These are phyloP conservation scores for Drosophila subobscura DNA, from an alignment of 1,140 invertebrate genomes.

Conservation along the genomic window DNA sequence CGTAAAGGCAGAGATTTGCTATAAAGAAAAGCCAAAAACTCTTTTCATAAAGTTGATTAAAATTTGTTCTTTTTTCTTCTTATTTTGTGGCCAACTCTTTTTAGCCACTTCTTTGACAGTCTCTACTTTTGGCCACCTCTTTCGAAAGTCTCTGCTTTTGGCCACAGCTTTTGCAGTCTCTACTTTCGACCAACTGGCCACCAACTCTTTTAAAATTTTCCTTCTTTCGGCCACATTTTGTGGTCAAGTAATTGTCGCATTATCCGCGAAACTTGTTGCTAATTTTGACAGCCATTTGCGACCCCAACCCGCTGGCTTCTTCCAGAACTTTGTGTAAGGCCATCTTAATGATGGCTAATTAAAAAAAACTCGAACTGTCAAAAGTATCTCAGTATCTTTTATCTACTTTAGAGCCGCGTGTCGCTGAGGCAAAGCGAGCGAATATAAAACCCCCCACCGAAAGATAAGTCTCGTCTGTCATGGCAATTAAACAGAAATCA, in stretches of 20 bases:
- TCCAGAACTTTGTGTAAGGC: slow-evolving; percentile 31
- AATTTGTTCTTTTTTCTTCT: slow-evolving; percentile 13
- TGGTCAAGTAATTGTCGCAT: slow-evolving; percentile 53
- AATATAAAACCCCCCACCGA: slow-evolving; percentile 25
- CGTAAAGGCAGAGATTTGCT: slow-evolving; percentile 34
- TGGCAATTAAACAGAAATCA: slow-evolving; percentile 70
- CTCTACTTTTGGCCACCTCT: no score
- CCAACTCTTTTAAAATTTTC: slow-evolving; percentile 13
- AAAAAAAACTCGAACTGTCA: slow-evolving; percentile 71
- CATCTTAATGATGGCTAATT: slow-evolving; percentile 73
- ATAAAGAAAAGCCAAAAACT: slow-evolving; percentile 40
- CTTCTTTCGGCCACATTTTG: slow-evolving; percentile 27
- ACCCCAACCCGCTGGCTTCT: slow-evolving; percentile 1
- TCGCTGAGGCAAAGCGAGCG: slow-evolving; percentile 3
- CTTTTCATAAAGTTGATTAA: slow-evolving; percentile 40
- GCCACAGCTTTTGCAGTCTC: no score
- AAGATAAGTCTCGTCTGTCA: slow-evolving; percentile 54
- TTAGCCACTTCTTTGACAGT: no score
- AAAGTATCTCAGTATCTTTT: slow-evolving; percentile 46
- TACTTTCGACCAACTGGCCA: no score
- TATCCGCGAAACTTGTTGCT: slow-evolving; percentile 70
- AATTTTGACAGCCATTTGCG: slow-evolving; percentile 77
- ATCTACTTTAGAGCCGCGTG: slow-evolving; percentile 36
- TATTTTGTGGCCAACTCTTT: slow-evolving; percentile 34
- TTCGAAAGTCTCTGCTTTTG: no score